A percentile compares a stretch with the other conserved stretches of the same genome.
These are phyloP conservation scores for Geothlypis trichas DNA, from an alignment of 2,113 vertebrate genomes.

Conservation along the genomic window DNA sequence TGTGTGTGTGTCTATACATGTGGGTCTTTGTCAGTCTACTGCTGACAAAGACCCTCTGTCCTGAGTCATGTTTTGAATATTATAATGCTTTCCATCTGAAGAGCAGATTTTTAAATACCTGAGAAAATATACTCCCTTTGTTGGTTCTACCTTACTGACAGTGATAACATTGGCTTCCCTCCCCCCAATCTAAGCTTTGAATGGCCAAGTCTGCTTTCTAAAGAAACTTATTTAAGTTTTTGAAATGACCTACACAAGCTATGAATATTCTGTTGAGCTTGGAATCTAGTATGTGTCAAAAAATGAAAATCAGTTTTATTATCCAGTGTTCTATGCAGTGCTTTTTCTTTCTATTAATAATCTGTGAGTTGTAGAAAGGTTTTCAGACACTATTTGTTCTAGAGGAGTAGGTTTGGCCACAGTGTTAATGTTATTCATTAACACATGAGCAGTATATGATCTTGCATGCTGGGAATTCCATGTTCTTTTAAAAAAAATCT, in stretches of 20 bases:
- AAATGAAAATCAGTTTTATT: not conserved
- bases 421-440: not conserved
- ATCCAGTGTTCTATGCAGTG: not conserved
- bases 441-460: not conserved
- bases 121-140: not conserved
- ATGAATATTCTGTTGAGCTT: not conserved
- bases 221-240: not conserved
- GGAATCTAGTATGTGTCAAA: not conserved
- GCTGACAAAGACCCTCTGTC: not conserved
- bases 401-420: not conserved
- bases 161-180: not conserved
- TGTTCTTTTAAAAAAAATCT: rapidly evolving
- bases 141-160: not conserved
- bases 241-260: not conserved
- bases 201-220: not conserved
- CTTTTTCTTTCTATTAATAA: not conserved
- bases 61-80: not conserved
- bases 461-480: not conserved
- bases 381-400: not conserved
- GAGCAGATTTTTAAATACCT: not conserved
- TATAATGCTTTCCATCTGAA: not conserved
- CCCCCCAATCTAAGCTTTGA: not conserved
- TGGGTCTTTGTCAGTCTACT: not conserved
- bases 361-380: not conserved
- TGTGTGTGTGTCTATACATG: too few species aligned